These are phyloP conservation scores for Ondatra zibethicus DNA, from an alignment of 2,113 vertebrate genomes.

Conservation along the genomic window DNA sequence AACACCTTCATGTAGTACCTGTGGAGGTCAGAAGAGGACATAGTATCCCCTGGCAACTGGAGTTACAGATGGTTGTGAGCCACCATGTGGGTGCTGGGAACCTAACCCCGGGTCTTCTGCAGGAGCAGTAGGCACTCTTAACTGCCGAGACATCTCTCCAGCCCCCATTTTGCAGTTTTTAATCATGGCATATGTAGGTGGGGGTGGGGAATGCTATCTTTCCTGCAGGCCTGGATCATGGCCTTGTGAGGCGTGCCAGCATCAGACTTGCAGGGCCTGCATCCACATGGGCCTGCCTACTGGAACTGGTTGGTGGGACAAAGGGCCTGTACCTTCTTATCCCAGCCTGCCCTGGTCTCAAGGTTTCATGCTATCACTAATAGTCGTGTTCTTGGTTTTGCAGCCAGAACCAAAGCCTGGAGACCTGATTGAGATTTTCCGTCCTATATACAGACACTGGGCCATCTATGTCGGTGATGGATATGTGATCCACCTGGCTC, in stretches of 20 bases:
- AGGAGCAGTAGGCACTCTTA: not conserved
- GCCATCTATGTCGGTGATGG: constrained; percentile 91
- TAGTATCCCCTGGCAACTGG: not conserved
- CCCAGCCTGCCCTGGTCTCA: not conserved
- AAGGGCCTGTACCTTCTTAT: not conserved
- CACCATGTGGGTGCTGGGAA: not conserved
- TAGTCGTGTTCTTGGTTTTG: constrained; percentile 30
- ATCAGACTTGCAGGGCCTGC: not conserved
- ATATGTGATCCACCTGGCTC: constrained; percentile 88
- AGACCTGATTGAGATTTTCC: constrained; percentile 92
- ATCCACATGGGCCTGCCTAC: not conserved
- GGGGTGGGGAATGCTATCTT: not conserved
- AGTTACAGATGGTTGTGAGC: not conserved
- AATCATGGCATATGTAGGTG: not conserved
- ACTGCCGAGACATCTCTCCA: not conserved
- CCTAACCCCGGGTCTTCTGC: too few species aligned
- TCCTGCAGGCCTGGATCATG: not conserved
- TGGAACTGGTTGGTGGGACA: not conserved
- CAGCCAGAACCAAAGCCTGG: constrained; percentile 85
- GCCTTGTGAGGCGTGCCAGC: not conserved
- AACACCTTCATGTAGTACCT: not conserved
- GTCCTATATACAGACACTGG: constrained; percentile 91
- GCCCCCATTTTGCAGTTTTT: not conserved
- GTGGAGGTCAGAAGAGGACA: not conserved
- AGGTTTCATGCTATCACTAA: not conserved